These are phyloP conservation scores for Erpornis zantholeuca DNA, from an alignment of 2,113 vertebrate species.

Conservation along the genomic window DNA sequence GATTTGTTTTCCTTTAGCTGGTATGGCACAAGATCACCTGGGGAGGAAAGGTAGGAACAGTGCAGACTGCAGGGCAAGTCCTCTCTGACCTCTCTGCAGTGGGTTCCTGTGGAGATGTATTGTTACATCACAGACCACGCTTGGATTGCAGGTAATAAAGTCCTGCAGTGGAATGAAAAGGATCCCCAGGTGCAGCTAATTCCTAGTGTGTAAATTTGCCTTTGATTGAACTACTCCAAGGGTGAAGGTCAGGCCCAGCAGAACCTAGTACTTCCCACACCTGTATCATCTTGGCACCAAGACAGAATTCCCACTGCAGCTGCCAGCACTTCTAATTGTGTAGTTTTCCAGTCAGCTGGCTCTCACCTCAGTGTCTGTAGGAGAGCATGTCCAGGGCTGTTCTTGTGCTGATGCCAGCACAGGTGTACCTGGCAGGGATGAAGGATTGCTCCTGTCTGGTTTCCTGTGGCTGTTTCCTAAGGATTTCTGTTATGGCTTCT, in stretches of 20 bases:
- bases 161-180: background rate
- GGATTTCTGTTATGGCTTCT: background rate
- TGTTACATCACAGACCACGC: background rate
- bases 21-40: background rate
- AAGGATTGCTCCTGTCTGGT: background rate
- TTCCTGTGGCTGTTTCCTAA: no score
- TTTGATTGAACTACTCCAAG: background rate
- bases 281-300: no score
- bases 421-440: background rate
- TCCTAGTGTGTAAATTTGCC: background rate
- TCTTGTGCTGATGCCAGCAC: background rate
- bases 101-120: background rate
- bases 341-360: background rate
- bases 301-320: background rate
- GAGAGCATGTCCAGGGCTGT: background rate
- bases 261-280: background rate
- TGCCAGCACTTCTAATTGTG: background rate
- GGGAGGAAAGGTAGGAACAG: background rate
- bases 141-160: background rate
- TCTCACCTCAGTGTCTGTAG: background rate
- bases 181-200: background rate
- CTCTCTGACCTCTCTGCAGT: background rate
- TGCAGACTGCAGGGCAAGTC: background rate
- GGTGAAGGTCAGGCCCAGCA: background rate
- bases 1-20: background rate